Evolutionary conservation across 2,797 vertebrate genomes (phyloP).

Genomic region (Alectoris magna): DNA sequence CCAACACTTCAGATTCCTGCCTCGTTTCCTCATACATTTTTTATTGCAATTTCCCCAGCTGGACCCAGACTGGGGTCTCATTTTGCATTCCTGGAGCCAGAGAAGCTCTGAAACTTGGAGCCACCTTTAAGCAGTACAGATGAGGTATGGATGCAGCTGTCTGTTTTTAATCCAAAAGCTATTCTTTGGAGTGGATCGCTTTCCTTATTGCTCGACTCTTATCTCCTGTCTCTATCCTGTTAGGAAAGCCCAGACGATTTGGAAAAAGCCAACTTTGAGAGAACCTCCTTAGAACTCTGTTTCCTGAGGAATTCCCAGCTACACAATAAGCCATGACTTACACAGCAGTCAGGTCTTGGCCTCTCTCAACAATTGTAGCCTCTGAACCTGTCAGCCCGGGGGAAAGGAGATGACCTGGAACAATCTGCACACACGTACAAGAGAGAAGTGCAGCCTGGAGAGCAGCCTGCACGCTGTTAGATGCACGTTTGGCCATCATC

Average conservation of each 20-base stretch:
- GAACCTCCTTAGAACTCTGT: background rate
- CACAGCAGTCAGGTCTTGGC: background rate
- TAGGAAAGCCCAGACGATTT: background rate
- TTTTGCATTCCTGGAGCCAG: background rate
- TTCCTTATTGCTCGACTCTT: constrained; percentile 14
- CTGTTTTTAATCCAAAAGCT: background rate
- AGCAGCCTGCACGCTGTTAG: background rate
- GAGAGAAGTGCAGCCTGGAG: background rate
- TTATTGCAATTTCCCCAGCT: background rate
- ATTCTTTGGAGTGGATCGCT: background rate
- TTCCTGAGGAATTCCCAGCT: constrained; percentile 29
- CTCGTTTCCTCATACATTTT: background rate
- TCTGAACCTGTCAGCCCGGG: background rate
- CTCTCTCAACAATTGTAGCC: rapidly evolving
- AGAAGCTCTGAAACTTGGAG: background rate
- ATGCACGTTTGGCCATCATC: rapidly evolving
- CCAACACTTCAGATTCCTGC: background rate
- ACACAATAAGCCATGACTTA: background rate
- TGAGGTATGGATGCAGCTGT: background rate
- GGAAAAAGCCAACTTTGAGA: background rate
- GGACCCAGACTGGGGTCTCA: background rate
- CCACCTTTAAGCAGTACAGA: background rate
- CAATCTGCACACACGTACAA: background rate
- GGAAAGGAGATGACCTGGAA: background rate
- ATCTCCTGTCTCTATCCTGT: background rate